Base-by-base conservation (phyloP, 1,140 invertebrate genomes). In the Dolichoris vasculosae region DNA sequence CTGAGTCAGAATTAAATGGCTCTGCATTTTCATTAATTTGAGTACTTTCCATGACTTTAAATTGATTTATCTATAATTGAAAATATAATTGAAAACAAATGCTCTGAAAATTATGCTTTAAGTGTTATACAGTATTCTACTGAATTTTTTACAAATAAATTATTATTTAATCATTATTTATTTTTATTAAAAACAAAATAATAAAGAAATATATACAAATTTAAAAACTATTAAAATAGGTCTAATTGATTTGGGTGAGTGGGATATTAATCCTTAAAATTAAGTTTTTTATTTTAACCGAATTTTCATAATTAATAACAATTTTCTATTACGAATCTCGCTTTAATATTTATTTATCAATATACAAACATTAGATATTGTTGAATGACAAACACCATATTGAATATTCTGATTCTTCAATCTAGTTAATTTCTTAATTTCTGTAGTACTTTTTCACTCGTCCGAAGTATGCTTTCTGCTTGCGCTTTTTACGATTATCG, bases 291-390 rank as follows among this genome's bases (percentile, higher is more conserved):
- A 55, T 88, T 92, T 92, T 79, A 92, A 89, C 87, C 91, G 88
- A 89, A 90, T 92, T 91, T 93, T 91, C 91, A 92, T 92, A 88
- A 89, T 92, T 92, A 88, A 75, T 40, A 38, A 79, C n/a, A 76
- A 80, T 71, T 87, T 79, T 83, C 20, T 15, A 30, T 69, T n/a
- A 71, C 30, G n/a, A 86, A 86, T 40, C 17, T 20, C 20, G 7
- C 8, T 17, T 35, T 69, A 17, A 82, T 46, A 77, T 86, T 88
- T 88, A 89, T 83, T 55, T 81, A 63, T 82, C 90, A 89, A 88
- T 89, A 89, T 67, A 88, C 85, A 82, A 89, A 83, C 84, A 82
- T 90, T 32, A 78, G 86, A 85, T 88, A 89, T 82, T 87, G 86
- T 85, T 89, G 77, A 84, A 89, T 86, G 73, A 90, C 51, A 30